Evolutionary conservation across 2,888 invertebrate genomes (phyloP), one percentile per base, ranked within the genome.

Genomic region (Carterocephalus palaemon): DNA sequence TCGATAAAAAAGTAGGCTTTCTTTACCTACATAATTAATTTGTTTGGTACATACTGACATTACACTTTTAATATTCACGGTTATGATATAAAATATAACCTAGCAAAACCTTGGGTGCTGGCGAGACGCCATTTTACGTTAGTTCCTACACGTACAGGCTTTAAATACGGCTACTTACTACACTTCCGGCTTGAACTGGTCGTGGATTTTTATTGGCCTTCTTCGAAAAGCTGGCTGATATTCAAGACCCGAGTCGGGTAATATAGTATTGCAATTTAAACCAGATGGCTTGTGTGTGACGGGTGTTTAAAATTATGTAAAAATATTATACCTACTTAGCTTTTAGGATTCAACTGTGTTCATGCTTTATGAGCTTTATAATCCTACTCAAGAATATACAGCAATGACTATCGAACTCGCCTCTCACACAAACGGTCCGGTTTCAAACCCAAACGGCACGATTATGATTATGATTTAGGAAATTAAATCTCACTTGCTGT

Each of bases 121-220:
- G 43, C 37, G 31, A 37, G 17, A 23, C 29, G 43, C 43, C 31
- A 45, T 45, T 45, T 45, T 31, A 37, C 37, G 43, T 42, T 28
- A 33, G 33, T 45, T 45, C 31, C 31, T 37, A 23, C 37, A 45
- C 43, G 43, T 37, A 31, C 43, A 37, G 31, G 43, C 43, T 24
- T 45, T 45, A 45, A 45, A 45, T 45, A 45, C 36, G 29, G 31
- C 43, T 45, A 45, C 43, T 45, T 45, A 45, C 43, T 31, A 45
- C 23, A 45, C 43, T 37, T 45, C 43, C 37, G 43, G 8, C 16
- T 37, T 45, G 43, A 37, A 37, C 23, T 17, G 36, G 16, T 29
- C 31, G 26, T 17, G 36, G 43, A 45, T 45, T 45, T 42, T 45
- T 45, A 45, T 45, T 45, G 43, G 29, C 29, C 36, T 43, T 36